Evolutionary conservation across 2,113 vertebrate species (phyloP).

Genomic region (Elgaria multicarinata): DNA sequence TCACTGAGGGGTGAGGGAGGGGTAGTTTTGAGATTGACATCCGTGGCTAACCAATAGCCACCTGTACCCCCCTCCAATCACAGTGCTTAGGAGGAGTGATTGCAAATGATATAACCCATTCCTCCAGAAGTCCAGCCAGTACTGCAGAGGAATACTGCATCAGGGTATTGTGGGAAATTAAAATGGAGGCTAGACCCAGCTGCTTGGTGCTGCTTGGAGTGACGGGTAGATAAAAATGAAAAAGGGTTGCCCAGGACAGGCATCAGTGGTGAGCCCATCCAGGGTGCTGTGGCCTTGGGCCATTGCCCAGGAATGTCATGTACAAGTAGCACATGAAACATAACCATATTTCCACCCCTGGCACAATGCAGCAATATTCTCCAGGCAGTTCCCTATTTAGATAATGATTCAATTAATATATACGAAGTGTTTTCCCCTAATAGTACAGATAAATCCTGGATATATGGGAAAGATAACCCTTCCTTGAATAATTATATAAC

Average conservation of each 20-base stretch:
- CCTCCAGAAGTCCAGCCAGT: no score
- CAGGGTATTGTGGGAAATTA: neutral
- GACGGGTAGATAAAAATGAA: no score
- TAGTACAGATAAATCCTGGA: neutral
- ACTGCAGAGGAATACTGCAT: neutral
- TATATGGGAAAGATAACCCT: neutral
- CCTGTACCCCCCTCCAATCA: no score
- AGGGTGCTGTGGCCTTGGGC: neutral
- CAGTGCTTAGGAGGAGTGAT: no score
- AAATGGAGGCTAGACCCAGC: neutral
- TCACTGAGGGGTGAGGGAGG: no score
- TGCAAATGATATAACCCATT: no score
- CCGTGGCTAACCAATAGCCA: no score
- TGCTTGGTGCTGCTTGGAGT: neutral
- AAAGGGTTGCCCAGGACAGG: neutral
- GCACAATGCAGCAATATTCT: neutral
- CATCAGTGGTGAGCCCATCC: no score
- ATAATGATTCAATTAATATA: neutral
- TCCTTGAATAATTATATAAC: neutral
- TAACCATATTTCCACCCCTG: neutral
- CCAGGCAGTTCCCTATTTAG: neutral
- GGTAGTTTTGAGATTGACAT: no score
- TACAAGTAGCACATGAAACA: no score
- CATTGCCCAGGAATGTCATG: neutral
- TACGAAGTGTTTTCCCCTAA: slow-evolving; percentile 1